A percentile compares a stretch with the other conserved stretches of the same genome.
Conservation (phyloP, 2,113 vertebrate genomes). For the Numenius arquata region DNA sequence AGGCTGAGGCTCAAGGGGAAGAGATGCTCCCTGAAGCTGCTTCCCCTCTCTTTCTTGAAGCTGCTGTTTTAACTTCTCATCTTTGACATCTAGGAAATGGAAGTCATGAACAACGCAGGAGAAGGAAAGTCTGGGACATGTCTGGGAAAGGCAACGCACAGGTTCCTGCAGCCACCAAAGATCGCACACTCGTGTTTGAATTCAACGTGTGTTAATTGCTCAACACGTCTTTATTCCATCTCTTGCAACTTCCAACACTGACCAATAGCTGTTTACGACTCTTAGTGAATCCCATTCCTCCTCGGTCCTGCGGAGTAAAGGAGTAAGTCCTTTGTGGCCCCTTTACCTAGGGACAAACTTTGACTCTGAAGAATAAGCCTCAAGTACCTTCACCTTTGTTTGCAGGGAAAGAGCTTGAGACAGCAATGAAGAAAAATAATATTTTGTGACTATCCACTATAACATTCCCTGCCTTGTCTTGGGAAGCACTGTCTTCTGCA, state of each 20-base stretch:
- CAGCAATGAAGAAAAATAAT: not conserved
- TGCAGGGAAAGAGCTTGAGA: not conserved
- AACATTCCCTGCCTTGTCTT: not conserved
- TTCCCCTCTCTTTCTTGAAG: not conserved
- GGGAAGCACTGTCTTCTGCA: not conserved
- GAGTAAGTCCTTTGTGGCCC: not conserved
- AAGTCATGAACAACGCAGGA: rapidly evolving
- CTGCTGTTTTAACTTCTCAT: not conserved
- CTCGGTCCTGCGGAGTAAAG: not conserved
- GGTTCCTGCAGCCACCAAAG: not conserved
- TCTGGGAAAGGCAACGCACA: not conserved
- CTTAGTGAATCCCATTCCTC: not conserved
- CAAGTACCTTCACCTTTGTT: not conserved
- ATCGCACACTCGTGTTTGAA: not conserved
- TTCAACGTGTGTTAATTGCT: not conserved
- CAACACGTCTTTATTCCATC: not conserved
- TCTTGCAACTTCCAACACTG: not conserved
- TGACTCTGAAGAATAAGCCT: not conserved
- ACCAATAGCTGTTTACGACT: not conserved
- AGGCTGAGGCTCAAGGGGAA: not conserved
- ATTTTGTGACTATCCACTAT: not conserved
- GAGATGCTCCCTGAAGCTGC: not conserved
- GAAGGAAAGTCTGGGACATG: not conserved
- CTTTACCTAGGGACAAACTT: not conserved
- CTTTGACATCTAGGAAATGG: not conserved